Evolutionary conservation across 2,888 invertebrate species (phyloP), one percentile per base, ranked within the genome.

Genomic region (Zelleria hepariella): DNA sequence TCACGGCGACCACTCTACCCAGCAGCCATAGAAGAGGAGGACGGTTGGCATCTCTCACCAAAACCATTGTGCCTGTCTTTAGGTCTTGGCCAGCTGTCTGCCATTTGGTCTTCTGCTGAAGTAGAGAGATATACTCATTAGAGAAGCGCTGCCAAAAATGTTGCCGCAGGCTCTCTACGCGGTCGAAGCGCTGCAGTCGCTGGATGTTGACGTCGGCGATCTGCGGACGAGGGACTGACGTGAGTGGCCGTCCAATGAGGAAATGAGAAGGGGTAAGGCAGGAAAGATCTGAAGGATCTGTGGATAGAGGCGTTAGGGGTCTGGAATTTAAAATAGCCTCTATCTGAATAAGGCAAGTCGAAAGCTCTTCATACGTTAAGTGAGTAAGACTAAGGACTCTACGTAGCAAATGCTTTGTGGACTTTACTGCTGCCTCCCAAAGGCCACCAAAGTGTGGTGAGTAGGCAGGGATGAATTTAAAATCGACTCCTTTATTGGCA

Each of bases 401-500:
- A 15, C 21, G 24, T 27, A 58, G 21, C 10, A 51, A 51, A 20
- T 58, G 27, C 51, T 58, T 58, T 18, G 27, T 49, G n/a, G 58
- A 51, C 2, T 10, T 8, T 18, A 58, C 51, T 6, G 51, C 51
- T 1, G 51, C 7, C 24, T 58, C n/a, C n/a, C n/a, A n/a, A n/a
- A n/a, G n/a, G n/a, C n/a, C n/a, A n/a, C n/a, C n/a, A n/a, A n/a
- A n/a, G 51, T 61, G 59, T 52, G 69, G 68, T 61, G 68, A 62
- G 56, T 68, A 67, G 8, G 68, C 24, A 0, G 68, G 67, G 5
- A 26, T 48, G 49, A 70, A 71, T 5, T 21, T 47, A 58, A 71
- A 69, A 53, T 66, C 64, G 0, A 69, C 65, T 5, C 62, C 62
- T 62, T 70, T 60, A 18, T 65, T 57, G 55, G 58, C 54, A 53